phyloP scores from a whole-genome alignment of 2,113 vertebrate genomes.

The Panthera tigris region DNA sequence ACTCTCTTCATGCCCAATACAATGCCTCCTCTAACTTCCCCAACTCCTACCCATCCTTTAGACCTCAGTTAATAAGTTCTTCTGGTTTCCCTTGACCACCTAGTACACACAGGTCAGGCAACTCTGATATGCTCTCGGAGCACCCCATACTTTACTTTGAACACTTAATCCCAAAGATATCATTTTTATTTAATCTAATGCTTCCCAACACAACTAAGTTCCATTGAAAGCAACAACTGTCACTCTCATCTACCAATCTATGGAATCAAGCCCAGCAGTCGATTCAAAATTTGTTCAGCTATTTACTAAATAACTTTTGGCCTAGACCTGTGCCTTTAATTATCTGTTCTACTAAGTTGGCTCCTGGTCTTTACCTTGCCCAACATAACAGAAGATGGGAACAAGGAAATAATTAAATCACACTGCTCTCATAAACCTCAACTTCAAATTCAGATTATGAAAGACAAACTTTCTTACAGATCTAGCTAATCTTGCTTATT shows the following conservation, averaged over 20 bases:
- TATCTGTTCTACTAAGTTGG: slow-evolving; percentile 13
- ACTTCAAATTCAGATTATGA: slow-evolving; percentile 23
- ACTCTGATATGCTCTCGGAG: neutral
- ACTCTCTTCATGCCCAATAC: neutral
- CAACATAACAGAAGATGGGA: neutral
- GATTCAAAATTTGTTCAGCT: neutral
- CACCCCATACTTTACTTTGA: neutral
- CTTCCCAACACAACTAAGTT: slow-evolving; percentile 5
- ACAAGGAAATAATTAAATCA: neutral
- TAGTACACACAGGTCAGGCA: neutral
- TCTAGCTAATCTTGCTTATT: neutral
- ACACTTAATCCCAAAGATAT: neutral
- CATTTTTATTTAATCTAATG: neutral
- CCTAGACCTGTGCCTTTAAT: neutral
- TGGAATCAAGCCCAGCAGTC: neutral
- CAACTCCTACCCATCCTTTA: neutral
- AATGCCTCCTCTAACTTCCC: neutral
- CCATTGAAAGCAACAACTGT: neutral
- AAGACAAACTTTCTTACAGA: neutral
- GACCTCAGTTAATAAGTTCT: neutral
- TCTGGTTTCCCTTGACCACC: neutral
- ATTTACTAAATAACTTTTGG: neutral
- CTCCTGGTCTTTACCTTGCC: neutral
- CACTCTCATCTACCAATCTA: neutral
- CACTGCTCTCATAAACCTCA: neutral